These are phyloP conservation scores for Geotrypetes seraphini DNA, from an alignment of 2,797 vertebrate genomes.

Conservation along the genomic window DNA sequence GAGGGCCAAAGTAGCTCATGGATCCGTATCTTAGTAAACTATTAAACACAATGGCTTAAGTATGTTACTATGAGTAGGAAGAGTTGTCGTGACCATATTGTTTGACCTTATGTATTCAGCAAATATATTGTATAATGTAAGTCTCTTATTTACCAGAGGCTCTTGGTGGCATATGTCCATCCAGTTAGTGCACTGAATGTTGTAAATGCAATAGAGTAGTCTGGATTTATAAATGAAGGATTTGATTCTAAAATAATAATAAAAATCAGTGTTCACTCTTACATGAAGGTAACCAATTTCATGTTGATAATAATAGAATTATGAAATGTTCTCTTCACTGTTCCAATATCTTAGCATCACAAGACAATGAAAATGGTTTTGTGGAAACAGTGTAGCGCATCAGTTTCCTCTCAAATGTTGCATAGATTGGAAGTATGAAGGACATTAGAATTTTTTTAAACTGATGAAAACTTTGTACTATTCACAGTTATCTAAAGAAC, in stretches of 20 bases:
- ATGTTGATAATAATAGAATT: slow-evolving; percentile 14
- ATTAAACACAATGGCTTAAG: slow-evolving; percentile 32
- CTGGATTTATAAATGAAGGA: slow-evolving; percentile 72
- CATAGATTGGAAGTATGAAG: slow-evolving; percentile 16
- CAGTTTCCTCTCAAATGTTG: slow-evolving; percentile 20
- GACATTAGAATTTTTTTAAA: slow-evolving; percentile 29
- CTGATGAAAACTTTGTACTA: slow-evolving; percentile 50
- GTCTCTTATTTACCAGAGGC: slow-evolving; percentile 65
- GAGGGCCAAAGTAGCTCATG: slow-evolving; percentile 56
- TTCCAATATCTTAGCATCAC: slow-evolving; percentile 22
- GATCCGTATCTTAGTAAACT: slow-evolving; percentile 41
- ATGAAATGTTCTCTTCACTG: slow-evolving; percentile 30
- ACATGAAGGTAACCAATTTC: slow-evolving; percentile 32
- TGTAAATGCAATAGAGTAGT: slow-evolving; percentile 80
- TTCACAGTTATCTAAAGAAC: slow-evolving; percentile 49
- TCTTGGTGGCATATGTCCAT: slow-evolving; percentile 66
- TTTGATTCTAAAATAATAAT: slow-evolving; percentile 56
- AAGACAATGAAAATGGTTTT: slow-evolving; percentile 18
- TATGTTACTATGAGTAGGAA: slow-evolving; percentile 45
- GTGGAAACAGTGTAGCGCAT: slow-evolving; percentile 21
- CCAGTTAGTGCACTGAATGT: slow-evolving; percentile 74
- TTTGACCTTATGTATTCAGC: slow-evolving; percentile 54
- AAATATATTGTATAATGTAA: slow-evolving; percentile 53
- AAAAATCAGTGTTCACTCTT: slow-evolving; percentile 41
- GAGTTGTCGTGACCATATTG: slow-evolving; percentile 54